phyloP scores from a whole-genome alignment of 2,113 vertebrate species.

The Gulo gulo region DNA sequence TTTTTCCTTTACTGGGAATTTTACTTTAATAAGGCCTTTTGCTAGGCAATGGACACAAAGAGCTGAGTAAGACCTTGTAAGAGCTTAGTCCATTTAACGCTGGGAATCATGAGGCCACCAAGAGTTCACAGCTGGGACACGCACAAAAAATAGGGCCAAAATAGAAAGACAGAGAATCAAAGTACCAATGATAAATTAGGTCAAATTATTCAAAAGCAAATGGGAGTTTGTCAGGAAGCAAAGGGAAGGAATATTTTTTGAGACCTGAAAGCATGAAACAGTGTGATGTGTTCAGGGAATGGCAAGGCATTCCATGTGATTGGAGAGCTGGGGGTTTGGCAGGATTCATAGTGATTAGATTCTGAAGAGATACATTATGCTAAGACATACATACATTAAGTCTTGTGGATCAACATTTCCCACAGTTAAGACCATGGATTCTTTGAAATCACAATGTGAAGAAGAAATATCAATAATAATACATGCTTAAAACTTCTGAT shows the following conservation, averaged over 20 bases:
- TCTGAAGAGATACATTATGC: background rate
- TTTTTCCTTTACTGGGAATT: background rate
- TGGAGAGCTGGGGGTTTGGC: background rate
- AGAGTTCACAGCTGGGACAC: background rate
- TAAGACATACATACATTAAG: background rate
- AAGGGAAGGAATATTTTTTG: background rate
- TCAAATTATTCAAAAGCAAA: constrained; percentile 27
- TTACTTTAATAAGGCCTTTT: background rate
- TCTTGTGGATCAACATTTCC: background rate
- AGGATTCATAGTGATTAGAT: background rate
- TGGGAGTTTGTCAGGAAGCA: constrained; percentile 3
- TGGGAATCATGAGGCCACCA: background rate
- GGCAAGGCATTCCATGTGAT: background rate
- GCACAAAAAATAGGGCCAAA: background rate
- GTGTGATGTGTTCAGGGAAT: background rate
- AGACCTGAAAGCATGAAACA: background rate
- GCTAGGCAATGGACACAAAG: background rate
- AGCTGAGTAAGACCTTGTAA: background rate
- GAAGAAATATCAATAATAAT: constrained; percentile 19
- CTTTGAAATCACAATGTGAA: constrained; percentile 44
- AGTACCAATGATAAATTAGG: background rate
- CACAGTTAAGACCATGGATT: background rate
- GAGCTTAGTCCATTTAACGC: background rate
- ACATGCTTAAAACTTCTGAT: background rate
- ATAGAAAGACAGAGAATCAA: background rate